Evolutionary conservation across 2,888 invertebrate species (phyloP).

Genomic region (Pycnomerus fuliginosus): DNA sequence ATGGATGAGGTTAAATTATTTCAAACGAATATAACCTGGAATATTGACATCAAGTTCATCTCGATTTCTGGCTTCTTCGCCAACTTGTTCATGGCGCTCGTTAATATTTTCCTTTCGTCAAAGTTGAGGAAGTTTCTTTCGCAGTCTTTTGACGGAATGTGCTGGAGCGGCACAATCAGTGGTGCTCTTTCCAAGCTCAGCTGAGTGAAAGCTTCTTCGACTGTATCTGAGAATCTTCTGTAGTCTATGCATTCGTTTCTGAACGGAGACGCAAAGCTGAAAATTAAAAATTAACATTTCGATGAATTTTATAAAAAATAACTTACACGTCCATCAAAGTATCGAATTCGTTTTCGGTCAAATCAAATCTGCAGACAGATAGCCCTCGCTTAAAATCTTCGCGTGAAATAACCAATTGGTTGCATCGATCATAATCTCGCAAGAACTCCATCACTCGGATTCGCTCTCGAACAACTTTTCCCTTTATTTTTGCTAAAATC

Average conservation of each 20-base stretch:
- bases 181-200: conserved; percentile 67
- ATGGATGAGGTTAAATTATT: background rate
- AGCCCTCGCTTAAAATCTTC: conserved; percentile 72
- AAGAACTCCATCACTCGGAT: conserved; percentile 67
- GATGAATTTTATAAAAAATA: conserved; percentile 1
- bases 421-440: conserved; percentile 63
- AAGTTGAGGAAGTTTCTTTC: conserved; percentile 69
- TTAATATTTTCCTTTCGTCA: conserved; percentile 66
- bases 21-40: conserved; percentile 54
- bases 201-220: conserved; percentile 72
- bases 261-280: conserved; percentile 64
- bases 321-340: conserved; percentile 71
- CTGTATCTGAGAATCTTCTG: conserved; percentile 64
- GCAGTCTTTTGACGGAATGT: conserved; percentile 67
- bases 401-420: conserved; percentile 63
- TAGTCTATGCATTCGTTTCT: conserved; percentile 65
- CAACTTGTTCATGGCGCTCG: conserved; percentile 68
- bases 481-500: conserved; percentile 73
- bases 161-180: conserved; percentile 66
- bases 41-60: conserved; percentile 68
- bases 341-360: conserved; percentile 67
- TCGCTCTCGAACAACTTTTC: conserved; percentile 68
- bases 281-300: conserved; percentile 13
- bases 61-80: conserved; percentile 65
- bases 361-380: conserved; percentile 63